These are phyloP conservation scores for Nebria ingens DNA, from an alignment of 1,140 invertebrate species.

Conservation along the genomic window DNA sequence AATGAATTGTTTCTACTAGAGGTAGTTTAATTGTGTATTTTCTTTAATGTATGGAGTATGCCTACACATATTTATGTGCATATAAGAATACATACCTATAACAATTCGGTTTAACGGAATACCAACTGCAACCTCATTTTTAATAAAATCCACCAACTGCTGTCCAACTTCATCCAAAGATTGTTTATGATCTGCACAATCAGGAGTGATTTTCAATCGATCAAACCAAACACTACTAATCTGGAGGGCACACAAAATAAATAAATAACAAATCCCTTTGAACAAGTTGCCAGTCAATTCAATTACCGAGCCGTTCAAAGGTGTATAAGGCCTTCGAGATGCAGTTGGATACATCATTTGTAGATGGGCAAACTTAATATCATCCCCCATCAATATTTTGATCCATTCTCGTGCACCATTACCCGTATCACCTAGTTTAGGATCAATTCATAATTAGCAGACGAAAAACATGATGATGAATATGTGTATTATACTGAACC, in stretches of 20 bases:
- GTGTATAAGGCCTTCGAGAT: constrained; percentile 53
- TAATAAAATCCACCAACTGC: constrained; percentile 46
- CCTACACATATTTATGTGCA: neutral
- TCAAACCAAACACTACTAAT: constrained; percentile 60
- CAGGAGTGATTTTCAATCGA: constrained; percentile 43
- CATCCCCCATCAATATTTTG: constrained; percentile 42
- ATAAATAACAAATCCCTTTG: constrained; percentile 1
- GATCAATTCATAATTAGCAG: too few relatives aligned
- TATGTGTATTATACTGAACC: constrained; percentile 32
- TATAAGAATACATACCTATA: constrained; percentile 37
- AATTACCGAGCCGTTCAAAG: constrained; percentile 46
- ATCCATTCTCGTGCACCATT: constrained; percentile 52
- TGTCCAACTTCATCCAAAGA: constrained; percentile 47
- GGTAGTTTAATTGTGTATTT: neutral
- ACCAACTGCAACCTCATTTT: constrained; percentile 48
- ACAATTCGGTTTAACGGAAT: constrained; percentile 54
- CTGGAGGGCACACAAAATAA: constrained; percentile 26
- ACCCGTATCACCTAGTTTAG: constrained; percentile 57
- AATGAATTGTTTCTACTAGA: neutral
- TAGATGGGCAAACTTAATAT: constrained; percentile 54
- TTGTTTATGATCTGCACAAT: constrained; percentile 46
- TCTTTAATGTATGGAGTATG: neutral
- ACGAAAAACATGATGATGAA: constrained; percentile 16
- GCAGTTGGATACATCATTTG: constrained; percentile 62
- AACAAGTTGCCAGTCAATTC: constrained; percentile 1